A percentile compares a stretch with the other conserved stretches of the same genome.
Evolutionary conservation across 2,888 invertebrate species (phyloP).

Genomic region (Drosophila longiperda): DNA sequence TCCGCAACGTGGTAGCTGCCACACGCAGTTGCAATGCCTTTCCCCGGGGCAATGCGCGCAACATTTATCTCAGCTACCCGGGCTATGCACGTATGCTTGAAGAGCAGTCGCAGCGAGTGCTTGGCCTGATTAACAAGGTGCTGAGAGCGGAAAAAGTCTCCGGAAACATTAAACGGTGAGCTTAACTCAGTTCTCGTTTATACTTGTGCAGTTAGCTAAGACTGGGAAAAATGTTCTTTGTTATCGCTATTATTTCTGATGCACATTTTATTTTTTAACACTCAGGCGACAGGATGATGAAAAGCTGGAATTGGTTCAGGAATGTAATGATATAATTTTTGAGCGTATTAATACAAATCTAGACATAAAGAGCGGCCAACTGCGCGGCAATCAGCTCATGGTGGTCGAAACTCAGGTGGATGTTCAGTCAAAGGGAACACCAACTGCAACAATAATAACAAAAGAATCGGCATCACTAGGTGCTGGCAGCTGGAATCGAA

Average conservation of each 20-base stretch:
- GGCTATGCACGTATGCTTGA: conserved; percentile 89
- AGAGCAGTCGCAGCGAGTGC: conserved; percentile 88
- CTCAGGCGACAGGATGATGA: conserved; percentile 87
- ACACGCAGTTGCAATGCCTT: conserved; percentile 90
- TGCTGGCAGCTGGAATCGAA: conserved; percentile 88
- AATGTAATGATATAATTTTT: conserved; percentile 93
- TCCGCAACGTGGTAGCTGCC: conserved; percentile 88
- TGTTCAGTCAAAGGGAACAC: conserved; percentile 30
- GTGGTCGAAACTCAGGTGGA: conserved; percentile 85
- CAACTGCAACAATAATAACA: conserved; percentile 2
- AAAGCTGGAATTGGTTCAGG: conserved; percentile 91
- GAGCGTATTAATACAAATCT: conserved; percentile 92
- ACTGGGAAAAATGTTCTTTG: no score
- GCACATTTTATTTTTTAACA: background rate
- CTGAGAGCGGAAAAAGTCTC: conserved; percentile 86
- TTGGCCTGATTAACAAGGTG: conserved; percentile 87
- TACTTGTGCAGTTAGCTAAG: background rate
- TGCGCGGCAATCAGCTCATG: conserved; percentile 86
- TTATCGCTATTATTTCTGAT: background rate
- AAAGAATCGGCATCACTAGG: conserved; percentile 47
- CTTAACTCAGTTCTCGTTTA: background rate
- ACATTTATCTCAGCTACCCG: conserved; percentile 91
- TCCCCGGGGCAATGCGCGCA: conserved; percentile 89
- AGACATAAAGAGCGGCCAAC: conserved; percentile 88
- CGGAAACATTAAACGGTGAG: conserved; percentile 84